Evolutionary conservation across 2,888 invertebrate species (phyloP), one percentile per base, ranked within the genome.

Genomic region (Eupeodes luniger): DNA sequence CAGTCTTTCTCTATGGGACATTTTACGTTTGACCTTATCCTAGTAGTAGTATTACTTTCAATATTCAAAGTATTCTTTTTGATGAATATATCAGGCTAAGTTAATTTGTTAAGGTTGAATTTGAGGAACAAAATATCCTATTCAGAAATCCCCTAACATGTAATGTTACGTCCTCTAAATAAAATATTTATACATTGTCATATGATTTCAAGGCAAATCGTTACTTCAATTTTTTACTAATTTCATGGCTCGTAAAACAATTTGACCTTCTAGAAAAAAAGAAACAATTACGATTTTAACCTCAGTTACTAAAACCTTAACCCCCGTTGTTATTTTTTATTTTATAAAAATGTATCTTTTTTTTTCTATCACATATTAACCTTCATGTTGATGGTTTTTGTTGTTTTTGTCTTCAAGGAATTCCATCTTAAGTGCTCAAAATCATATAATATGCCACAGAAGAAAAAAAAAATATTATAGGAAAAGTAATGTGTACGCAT

Each of bases 221-320:
- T 5, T 66, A 1, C 4, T 40, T 40, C 40, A 6, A 7, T 40
- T 40, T 36, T 40, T 27, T 14, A 14, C 49, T 19, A 27, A 67
- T 67, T 53, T 67, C 36, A 53, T 36, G 51, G n/a, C 11, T 67
- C 67, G 11, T 67, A 51, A 36, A 5, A 53, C n/a, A 51, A 9
- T 53, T 34, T 51, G 34, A 27, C 67, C 67, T 67, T 67, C n/a
- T 10, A n/a, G 5, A 67, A 9, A 40, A 67, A 67, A 10, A 67
- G 36, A 36, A 67, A 67, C 51, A 67, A 67, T 67, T 67, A 67
- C 5, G 34, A 36, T 16, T 67, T 49, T 27, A 51, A 67, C 67
- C 51, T 36, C 9, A 67, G 67, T 51, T 11, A 67, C 36, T 53
- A 5, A 1, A 67, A 36, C 51, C 16, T 6, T 36, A 51, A 67